Evolutionary conservation across 2,797 vertebrate genomes (phyloP).

Genomic region (Podargus strigoides): DNA sequence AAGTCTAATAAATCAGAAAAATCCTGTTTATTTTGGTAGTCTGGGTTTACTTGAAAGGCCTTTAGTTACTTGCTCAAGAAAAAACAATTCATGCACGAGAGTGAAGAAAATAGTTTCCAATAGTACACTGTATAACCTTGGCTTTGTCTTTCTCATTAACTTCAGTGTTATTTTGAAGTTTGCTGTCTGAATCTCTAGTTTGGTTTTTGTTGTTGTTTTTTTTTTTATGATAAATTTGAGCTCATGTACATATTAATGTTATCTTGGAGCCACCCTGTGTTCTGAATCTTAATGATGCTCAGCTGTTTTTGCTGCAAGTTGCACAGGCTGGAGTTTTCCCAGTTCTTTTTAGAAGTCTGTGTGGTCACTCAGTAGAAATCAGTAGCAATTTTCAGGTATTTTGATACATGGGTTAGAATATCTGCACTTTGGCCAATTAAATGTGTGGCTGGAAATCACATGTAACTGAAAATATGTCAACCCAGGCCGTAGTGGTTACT

Average conservation of each 20-base stretch:
- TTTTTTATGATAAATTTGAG: background rate
- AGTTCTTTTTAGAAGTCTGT: accelerated
- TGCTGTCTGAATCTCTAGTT: background rate
- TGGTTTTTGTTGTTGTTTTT: background rate
- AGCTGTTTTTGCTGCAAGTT: background rate
- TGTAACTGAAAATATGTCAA: background rate
- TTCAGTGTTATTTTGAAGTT: background rate
- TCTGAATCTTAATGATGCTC: background rate
- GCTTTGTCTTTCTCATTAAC: background rate
- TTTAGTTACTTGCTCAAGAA: background rate
- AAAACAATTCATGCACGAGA: background rate
- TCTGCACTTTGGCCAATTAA: background rate
- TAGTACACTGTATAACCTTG: background rate
- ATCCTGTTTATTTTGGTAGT: background rate
- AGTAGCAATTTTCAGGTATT: background rate
- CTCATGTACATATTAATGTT: background rate
- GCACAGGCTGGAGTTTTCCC: background rate
- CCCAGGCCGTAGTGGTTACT: background rate
- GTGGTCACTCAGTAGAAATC: background rate
- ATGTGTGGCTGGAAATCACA: background rate
- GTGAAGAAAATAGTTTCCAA: constrained; percentile 6
- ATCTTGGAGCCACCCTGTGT: background rate
- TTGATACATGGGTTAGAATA: background rate
- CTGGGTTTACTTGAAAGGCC: constrained; percentile 30
- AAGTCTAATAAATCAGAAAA: constrained; percentile 35